phyloP scores from a whole-genome alignment of 2,113 vertebrate species.

The Heliornis fulica region DNA sequence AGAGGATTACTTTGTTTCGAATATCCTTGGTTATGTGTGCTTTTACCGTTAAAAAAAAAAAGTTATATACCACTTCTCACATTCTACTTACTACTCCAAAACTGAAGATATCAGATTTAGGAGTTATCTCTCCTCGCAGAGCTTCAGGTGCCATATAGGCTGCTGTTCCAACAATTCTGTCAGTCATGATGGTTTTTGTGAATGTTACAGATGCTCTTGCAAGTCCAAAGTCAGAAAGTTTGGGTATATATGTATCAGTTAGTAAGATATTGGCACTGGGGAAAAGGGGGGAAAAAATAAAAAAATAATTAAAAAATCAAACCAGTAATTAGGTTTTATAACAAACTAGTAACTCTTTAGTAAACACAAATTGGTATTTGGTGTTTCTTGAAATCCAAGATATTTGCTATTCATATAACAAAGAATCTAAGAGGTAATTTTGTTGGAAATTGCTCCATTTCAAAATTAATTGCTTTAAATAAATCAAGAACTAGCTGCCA shows the following conservation, averaged over 20 bases:
- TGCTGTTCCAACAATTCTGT: conserved; percentile 90
- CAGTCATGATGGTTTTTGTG: conserved; percentile 87
- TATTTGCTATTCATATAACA: neutral
- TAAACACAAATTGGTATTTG: neutral
- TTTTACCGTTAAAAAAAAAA: neutral
- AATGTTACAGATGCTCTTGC: conserved; percentile 85
- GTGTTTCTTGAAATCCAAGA: neutral
- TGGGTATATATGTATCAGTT: conserved; percentile 82
- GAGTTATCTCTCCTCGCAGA: conserved; percentile 90
- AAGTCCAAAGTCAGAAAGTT: conserved; percentile 96
- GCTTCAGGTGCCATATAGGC: conserved; percentile 98
- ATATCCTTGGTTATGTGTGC: neutral
- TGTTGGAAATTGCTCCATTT: neutral
- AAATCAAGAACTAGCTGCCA: neutral
- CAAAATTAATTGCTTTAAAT: neutral
- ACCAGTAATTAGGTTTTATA: neutral
- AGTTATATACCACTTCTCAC: neutral
- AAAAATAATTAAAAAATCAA: neutral
- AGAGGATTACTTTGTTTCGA: neutral
- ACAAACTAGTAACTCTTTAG: neutral
- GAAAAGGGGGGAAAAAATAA: neutral
- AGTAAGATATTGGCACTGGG: conserved; percentile 91
- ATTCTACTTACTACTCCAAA: conserved; percentile 88
- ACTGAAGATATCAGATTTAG: conserved; percentile 94
- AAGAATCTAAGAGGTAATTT: neutral